Evolutionary conservation across 2,888 invertebrate genomes (phyloP), one percentile per base, ranked within the genome.

Genomic region (Parthenolecanium corni): DNA sequence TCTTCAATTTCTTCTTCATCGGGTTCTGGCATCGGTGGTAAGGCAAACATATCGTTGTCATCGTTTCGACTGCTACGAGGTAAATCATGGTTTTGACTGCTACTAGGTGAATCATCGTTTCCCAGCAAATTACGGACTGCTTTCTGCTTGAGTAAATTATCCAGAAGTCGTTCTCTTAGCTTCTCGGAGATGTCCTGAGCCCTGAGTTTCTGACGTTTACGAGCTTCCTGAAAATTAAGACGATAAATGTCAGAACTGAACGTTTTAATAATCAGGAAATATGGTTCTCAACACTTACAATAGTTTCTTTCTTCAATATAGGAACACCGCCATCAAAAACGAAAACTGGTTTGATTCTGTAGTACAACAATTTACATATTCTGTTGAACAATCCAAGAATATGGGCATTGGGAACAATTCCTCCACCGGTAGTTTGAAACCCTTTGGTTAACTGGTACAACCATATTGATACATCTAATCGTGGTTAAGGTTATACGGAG

Each of bases 301-400:
- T 85, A 11, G 94, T 95, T 76, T 91, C 87, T 70, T 81, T 86
- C 76, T 98, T 98, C 42, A 98, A 80, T 63, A 80, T 79, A 16
- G 98, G 97, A 53, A 91, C 89, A 46, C 86, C 87, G 23, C 98
- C 98, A 79, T 99, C 98, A 77, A 99, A 99, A 9, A 99, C 92
- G 79, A 99, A 97, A 2, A 98, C 83, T 1, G 98, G 98, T 70
- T 90, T 92, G 67, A 99, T 91, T 72, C 87, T 85, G 73, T 90
- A 97, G 74, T 89, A 94, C 44, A 98, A 78, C 53, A 99, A 79
- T 77, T 99, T 99, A 75, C 96, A 96, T 52, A 99, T 80, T 31
- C 97, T 80, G 72, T 91, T 87, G 71, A 95, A 96, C 47, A 99
- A 79, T 31, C 92, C 91, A 67, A 95, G 79, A 2, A 99, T 79